These are phyloP conservation scores for Rhineura floridana DNA, from an alignment of 2,113 vertebrate species.

Conservation along the genomic window DNA sequence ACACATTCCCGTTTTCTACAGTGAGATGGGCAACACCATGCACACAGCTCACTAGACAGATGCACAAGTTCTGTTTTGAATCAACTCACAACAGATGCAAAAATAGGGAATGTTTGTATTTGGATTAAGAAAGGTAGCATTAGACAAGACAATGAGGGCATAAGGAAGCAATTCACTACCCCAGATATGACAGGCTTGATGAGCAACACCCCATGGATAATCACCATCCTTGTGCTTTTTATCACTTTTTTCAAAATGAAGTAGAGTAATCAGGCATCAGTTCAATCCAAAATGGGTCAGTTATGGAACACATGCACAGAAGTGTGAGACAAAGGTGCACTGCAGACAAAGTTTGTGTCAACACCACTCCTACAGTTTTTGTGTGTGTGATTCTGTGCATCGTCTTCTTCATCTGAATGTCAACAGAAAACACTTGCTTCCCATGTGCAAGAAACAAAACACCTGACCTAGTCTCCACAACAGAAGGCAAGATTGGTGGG, in stretches of 20 bases:
- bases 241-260: neutral
- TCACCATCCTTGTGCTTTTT: neutral
- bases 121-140: neutral
- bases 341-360: too few relatives aligned
- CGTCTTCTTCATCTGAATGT: neutral
- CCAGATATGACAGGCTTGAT: neutral
- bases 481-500: constrained; percentile 39
- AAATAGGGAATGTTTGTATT: neutral
- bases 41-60: neutral
- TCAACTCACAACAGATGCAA: neutral
- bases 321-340: neutral
- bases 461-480: constrained; percentile 38
- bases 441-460: constrained; percentile 27
- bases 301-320: neutral
- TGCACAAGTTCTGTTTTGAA: neutral
- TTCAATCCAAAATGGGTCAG: neutral
- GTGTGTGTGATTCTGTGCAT: neutral
- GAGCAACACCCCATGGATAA: neutral
- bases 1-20: neutral
- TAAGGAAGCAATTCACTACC: neutral
- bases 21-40: neutral
- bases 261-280: neutral
- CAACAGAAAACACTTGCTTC: constrained; percentile 37
- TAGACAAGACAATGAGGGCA: neutral
- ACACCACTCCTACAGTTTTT: neutral